These are phyloP conservation scores for Bombus ignitus DNA, from an alignment of 1,140 invertebrate species.

Conservation along the genomic window DNA sequence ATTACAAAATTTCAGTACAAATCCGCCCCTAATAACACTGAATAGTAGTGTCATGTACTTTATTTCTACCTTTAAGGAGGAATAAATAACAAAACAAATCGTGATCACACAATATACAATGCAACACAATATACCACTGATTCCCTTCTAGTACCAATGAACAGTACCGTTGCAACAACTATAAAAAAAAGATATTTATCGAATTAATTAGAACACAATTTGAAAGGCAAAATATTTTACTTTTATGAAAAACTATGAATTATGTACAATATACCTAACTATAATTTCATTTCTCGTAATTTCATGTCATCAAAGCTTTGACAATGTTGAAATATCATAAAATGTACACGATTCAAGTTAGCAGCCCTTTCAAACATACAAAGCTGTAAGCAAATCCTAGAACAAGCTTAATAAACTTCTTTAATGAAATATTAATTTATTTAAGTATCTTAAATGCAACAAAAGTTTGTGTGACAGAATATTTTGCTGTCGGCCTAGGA, in stretches of 20 bases:
- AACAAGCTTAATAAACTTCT: slow-evolving; percentile 50
- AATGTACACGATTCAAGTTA: slow-evolving; percentile 19
- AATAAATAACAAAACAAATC: slow-evolving; percentile 46
- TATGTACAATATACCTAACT: slow-evolving; percentile 62
- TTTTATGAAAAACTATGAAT: slow-evolving; percentile 54
- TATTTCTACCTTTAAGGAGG: neutral
- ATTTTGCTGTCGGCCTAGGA: slow-evolving; percentile 54
- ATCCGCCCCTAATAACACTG: slow-evolving; percentile 28
- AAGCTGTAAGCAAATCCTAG: slow-evolving; percentile 31
- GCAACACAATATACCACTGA: neutral
- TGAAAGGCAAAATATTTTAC: slow-evolving; percentile 42
- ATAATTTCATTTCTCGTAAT: slow-evolving; percentile 36
- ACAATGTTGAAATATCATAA: slow-evolving; percentile 24
- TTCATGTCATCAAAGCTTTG: slow-evolving; percentile 50
- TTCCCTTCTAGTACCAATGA: slow-evolving; percentile 21
- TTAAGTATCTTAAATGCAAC: slow-evolving; percentile 70
- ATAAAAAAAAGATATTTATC: slow-evolving; percentile 10
- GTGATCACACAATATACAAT: slow-evolving; percentile 42
- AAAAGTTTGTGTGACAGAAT: slow-evolving; percentile 63
- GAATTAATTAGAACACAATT: slow-evolving; percentile 31
- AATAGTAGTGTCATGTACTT: slow-evolving; percentile 19
- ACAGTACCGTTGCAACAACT: slow-evolving; percentile 12
- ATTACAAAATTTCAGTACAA: neutral
- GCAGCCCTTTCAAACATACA: neutral
- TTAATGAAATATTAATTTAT: slow-evolving; percentile 69